Percentiles rank a stretch among this genome's conserved stretches.
Conservation (phyloP, 2,113 vertebrate species). For the Oreochromis niloticus region DNA sequence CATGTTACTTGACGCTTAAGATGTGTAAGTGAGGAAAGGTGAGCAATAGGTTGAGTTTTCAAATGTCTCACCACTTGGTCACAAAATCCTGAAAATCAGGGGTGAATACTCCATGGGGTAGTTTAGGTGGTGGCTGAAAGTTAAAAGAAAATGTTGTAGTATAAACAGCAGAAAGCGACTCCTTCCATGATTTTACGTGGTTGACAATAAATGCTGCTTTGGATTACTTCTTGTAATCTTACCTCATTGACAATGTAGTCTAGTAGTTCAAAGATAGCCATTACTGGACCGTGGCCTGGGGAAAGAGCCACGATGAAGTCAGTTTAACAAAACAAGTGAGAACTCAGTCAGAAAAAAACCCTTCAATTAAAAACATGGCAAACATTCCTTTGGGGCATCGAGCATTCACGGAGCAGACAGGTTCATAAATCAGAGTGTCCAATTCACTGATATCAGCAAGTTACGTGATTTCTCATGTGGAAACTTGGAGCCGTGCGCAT, state of each 20-base stretch:
- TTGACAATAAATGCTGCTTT: background rate
- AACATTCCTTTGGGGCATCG: background rate
- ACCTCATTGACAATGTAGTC: constrained; percentile 99
- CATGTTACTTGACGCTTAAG: background rate
- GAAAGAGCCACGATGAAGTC: background rate
- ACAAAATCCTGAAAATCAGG: constrained; percentile 93
- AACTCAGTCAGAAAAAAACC: background rate
- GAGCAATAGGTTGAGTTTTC: background rate
- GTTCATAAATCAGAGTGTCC: background rate
- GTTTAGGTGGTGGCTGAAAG: constrained; percentile 89
- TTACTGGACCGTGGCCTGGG: constrained; percentile 80
- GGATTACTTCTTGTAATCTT: constrained; percentile 32
- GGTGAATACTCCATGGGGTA: constrained; percentile 84
- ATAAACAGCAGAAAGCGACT: background rate
- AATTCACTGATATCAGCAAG: background rate
- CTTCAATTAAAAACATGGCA: background rate
- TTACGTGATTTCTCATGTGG: background rate
- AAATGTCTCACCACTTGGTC: constrained; percentile 81
- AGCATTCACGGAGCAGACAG: background rate
- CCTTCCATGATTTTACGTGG: background rate
- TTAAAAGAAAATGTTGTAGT: background rate
- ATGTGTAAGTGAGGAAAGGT: background rate
- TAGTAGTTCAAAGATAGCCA: constrained; percentile 98
- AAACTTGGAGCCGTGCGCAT: background rate
- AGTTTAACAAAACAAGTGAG: background rate